Conservation (phyloP, 2,888 invertebrate genomes). For the Dryomyza anilis region DNA sequence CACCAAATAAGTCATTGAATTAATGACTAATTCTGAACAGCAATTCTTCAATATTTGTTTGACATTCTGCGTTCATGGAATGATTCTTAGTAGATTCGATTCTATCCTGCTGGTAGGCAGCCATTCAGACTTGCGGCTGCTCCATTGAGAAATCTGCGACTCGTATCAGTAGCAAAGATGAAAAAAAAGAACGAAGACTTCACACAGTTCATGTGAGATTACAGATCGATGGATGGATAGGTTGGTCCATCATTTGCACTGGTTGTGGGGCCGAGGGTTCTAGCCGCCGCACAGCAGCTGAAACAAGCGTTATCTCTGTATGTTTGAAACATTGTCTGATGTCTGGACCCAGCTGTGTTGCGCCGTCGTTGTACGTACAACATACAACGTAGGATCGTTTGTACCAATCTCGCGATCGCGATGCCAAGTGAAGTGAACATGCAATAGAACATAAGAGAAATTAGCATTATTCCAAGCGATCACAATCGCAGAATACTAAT, state of each 20-base stretch:
- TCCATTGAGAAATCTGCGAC: conserved; percentile 20
- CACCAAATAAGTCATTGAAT: background rate
- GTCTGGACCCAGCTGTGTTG: conserved; percentile 23
- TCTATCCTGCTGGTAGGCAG: background rate
- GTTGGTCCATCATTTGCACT: background rate
- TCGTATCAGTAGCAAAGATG: background rate
- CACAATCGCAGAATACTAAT: conserved; percentile 61
- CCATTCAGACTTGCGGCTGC: conserved; percentile 6
- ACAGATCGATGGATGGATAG: conserved; percentile 4
- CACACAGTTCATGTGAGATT: conserved; percentile 15
- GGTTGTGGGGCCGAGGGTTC: background rate
- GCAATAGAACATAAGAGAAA: conserved; percentile 37
- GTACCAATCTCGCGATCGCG: conserved; percentile 2
- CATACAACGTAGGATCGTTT: background rate
- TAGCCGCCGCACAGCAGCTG: background rate
- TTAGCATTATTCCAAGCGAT: conserved; percentile 60
- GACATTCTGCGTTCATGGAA: background rate
- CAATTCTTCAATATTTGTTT: background rate
- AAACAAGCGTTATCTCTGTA: conserved; percentile 20
- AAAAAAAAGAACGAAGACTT: conserved; percentile 15
- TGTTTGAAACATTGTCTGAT: conserved; percentile 14
- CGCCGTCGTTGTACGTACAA: background rate
- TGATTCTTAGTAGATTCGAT: too few relatives aligned
- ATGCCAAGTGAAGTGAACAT: conserved; percentile 18
- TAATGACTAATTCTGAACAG: background rate